Base-by-base conservation (phyloP, 2,797 vertebrate species). In the Furcifer pardalis region DNA sequence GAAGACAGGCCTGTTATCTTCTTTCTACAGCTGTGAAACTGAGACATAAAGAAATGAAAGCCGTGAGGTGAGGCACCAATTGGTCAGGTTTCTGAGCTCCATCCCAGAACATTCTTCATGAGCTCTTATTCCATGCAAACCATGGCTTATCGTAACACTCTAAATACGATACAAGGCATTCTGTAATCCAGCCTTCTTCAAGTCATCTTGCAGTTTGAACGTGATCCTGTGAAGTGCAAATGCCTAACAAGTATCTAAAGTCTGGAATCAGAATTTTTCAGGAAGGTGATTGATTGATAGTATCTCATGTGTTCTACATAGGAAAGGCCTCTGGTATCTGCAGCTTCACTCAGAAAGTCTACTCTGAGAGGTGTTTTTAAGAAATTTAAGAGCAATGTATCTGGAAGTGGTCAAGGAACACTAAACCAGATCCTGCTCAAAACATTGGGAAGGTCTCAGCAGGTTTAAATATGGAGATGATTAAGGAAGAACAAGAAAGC, bases 1-100 rank as follows among this genome's bases (percentile, higher is more conserved):
- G 19, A 81, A 68, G 72, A 12, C 56, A 37, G 42, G 12, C 7
- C 81, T 25, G 60, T 77, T 83, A 86, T 83, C 75, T 44, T 72
- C 60, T 30, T 75, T 79, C 79, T 79, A 74, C 81, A 83, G 62
- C 72, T 37, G 49, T 62, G 37, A 46, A 72, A 68, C 23, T 5
- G 37, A 68, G 84, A 46, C 17, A 59, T 25, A 46, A 40, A 60
- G 72, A 37, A 44, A 66, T 27, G 30, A 44, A 81, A 68, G 72
- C 8, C 21, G 56, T 37, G 0, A 8, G 72, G 63, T 32, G 23
- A 76, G 49, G 40, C 6, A 59, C 15, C 15, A 35, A 68, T 13
- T 32, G 72, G 21, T 9, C 15, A 56, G 46, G n/a, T 59, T 49
- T 75, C 63, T 37, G 23, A 46, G 15, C 42, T 32, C 68, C 77